These are phyloP conservation scores for Prinia subflava DNA, from an alignment of 2,113 vertebrate species.

Conservation along the genomic window DNA sequence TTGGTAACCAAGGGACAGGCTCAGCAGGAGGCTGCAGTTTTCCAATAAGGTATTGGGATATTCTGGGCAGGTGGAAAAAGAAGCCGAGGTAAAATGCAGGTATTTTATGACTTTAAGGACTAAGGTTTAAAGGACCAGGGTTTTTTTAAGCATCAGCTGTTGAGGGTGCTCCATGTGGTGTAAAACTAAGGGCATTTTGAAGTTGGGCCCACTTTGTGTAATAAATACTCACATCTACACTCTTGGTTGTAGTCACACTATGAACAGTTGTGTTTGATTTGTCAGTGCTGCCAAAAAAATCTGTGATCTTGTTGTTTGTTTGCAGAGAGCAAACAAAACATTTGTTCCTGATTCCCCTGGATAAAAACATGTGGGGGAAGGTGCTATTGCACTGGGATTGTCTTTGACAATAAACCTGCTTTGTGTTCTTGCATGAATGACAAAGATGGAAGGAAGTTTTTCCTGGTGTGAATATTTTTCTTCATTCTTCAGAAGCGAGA, in stretches of 20 bases:
- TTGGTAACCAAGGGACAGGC: neutral
- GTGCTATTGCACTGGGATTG: neutral
- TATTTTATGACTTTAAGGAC: neutral
- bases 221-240: neutral
- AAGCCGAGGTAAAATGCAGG: neutral
- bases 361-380: neutral
- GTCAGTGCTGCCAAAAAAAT: neutral
- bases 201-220: neutral
- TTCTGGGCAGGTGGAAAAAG: neutral
- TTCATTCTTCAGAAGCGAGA: neutral
- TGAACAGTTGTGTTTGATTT: conserved; percentile 2
- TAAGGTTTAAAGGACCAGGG: neutral
- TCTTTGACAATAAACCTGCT: neutral
- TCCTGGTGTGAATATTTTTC: neutral
- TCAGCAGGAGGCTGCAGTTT: neutral
- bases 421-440: neutral
- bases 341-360: neutral
- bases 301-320: neutral
- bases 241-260: neutral
- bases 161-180: neutral
- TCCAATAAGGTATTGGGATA: neutral
- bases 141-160: neutral
- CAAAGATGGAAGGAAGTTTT: neutral
- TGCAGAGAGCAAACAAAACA: neutral
- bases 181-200: neutral